phyloP scores from a whole-genome alignment of 53 echinoderm and acorn worm genomes.

The Pentamera pediparva region DNA sequence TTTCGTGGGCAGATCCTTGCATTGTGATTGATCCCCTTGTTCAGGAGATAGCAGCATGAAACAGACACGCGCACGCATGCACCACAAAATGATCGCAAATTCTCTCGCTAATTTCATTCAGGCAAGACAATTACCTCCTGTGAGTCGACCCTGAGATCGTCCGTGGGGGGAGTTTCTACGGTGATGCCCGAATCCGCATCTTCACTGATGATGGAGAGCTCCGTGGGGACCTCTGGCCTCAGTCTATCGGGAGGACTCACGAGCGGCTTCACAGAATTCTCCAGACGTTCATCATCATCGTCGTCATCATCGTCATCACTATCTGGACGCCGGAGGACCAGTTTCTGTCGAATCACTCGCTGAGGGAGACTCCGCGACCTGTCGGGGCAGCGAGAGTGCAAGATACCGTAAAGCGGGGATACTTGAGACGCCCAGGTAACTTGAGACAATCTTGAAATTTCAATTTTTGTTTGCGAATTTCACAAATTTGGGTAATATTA shows the following conservation, averaged over 20 bases:
- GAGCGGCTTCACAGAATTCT: neutral
- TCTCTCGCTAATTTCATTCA: too few species aligned
- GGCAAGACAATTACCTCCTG: too few species aligned
- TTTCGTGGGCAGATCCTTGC: too few species aligned
- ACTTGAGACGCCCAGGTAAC: neutral
- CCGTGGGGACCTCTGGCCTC: conserved; percentile 7
- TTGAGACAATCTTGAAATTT: too few species aligned
- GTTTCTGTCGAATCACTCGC: neutral
- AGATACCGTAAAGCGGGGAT: neutral
- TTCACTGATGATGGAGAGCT: conserved; percentile 11
- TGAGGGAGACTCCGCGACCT: neutral
- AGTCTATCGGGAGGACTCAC: neutral
- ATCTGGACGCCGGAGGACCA: conserved; percentile 11
- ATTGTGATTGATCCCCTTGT: too few species aligned
- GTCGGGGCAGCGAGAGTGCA: neutral
- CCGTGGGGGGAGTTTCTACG: conserved; percentile 15
- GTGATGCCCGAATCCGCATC: conserved; percentile 25
- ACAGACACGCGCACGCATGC: too few species aligned
- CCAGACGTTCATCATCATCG: conserved; percentile 56
- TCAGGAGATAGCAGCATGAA: too few species aligned
- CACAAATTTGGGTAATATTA: too few species aligned
- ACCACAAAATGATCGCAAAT: too few species aligned
- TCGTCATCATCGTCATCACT: conserved; percentile 69
- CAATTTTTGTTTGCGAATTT: too few species aligned
- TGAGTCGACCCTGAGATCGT: conserved; percentile 3